Base-by-base conservation (phyloP, 2,888 invertebrate genomes). In the Tachystola acroxantha region DNA sequence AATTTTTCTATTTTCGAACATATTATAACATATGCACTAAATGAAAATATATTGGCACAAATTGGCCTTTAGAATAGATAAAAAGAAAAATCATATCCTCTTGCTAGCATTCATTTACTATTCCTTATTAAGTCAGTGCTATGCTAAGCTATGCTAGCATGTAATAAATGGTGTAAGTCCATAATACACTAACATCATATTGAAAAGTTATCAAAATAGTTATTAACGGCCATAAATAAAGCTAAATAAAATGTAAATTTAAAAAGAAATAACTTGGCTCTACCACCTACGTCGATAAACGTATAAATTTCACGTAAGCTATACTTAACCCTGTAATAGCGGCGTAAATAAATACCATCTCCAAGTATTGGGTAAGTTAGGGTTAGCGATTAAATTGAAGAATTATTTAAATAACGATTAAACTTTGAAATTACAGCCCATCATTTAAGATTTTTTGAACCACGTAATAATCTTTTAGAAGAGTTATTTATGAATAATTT, bases 321-420 rank as follows among this genome's bases (percentile, higher is more conserved):
- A 68, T 64, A 74, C 67, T 74, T 75, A 71, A 62, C 52, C 59
- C 51, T 50, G 53, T 57, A 64, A 70, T 60, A 57, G 66, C 55
- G 42, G 47, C 48, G 64, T 68, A 70, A 73, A 76, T 72, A 76
- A 70, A 71, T 68, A 67, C 58, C 52, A 48, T 43, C 46, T 45
- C 37, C 45, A 43, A 40, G 50, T 59, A 60, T 57, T 53, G 54
- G 57, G 10, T 43, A 6, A 16, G n/a, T 38, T 46, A 66, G 67
- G 72, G 70, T 40, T 68, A 61, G 9, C 16, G 19, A 32, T 11
- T 20, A 11, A 20, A 16, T 16, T n/a, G n/a, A n/a, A 16, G 6
- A 16, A 16, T 4, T 16, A 16, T 16, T 16, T 3, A 6, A 16
- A 16, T 4, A 16, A 2, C 1, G 3, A 11, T 19, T 20, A 32